Evolutionary conservation across 2,888 invertebrate species (phyloP).

Genomic region (Yponomeuta malinellus): DNA sequence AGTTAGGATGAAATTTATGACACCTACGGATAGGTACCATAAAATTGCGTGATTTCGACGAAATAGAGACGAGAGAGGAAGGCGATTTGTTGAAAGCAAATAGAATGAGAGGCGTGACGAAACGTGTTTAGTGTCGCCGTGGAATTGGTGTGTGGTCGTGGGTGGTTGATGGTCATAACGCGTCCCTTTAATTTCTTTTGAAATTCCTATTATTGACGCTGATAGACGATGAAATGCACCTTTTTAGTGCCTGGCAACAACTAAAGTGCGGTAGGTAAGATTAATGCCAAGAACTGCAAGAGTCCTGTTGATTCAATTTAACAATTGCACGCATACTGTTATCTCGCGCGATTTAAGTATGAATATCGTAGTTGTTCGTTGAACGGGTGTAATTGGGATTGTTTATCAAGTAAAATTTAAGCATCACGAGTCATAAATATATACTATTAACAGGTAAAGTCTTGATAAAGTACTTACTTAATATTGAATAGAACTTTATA

Average conservation of each 20-base stretch:
- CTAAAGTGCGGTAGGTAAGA: background rate
- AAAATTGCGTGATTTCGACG: constrained; percentile 17
- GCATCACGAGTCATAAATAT: too few relatives aligned
- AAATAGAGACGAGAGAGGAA: constrained; percentile 7
- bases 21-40: background rate
- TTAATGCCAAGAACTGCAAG: too few relatives aligned
- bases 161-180: constrained; percentile 6
- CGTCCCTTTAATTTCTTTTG: background rate
- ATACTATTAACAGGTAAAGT: too few relatives aligned
- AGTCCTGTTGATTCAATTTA: too few relatives aligned
- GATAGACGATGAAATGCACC: background rate
- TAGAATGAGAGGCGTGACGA: constrained; percentile 14
- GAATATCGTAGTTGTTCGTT: too few relatives aligned
- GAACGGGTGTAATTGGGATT: too few relatives aligned
- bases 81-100: constrained; percentile 12
- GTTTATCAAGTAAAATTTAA: too few relatives aligned
- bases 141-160: constrained; percentile 6
- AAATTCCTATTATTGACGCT: background rate
- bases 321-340: too few relatives aligned
- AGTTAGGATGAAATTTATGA: constrained; percentile 15
- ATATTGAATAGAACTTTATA: too few relatives aligned
- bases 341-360: too few relatives aligned
- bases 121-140: constrained; percentile 2
- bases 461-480: too few relatives aligned
- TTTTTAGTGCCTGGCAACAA: background rate